A percentile compares a stretch with the other conserved stretches of the same genome.
These are phyloP conservation scores for Alosa sapidissima DNA, from an alignment of 2,797 vertebrate genomes.

Conservation along the genomic window DNA sequence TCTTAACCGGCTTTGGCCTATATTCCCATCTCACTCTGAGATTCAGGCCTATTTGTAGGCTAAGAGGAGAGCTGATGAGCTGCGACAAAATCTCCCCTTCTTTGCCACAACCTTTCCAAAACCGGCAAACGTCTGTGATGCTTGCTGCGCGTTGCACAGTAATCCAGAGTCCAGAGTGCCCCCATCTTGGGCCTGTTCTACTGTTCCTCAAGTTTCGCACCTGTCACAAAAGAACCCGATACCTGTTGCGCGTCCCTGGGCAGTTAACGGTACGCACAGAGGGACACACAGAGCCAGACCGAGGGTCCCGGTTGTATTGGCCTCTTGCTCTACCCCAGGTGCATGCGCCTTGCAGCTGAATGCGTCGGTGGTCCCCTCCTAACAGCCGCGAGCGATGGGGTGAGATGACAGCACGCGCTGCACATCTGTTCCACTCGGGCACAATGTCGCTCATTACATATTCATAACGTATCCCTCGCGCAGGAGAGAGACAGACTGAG, in stretches of 20 bases:
- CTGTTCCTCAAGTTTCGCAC: constrained; percentile 61
- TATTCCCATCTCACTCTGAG: background rate
- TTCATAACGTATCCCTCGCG: constrained; percentile 71
- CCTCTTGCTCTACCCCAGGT: background rate
- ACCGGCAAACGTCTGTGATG: background rate
- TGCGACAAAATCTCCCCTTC: background rate
- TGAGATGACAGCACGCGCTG: constrained; percentile 73
- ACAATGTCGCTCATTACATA: constrained; percentile 82
- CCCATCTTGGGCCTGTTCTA: background rate
- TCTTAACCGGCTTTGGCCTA: background rate
- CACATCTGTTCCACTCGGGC: constrained; percentile 76
- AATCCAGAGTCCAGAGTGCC: background rate
- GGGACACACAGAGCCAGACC: background rate
- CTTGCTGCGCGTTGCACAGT: background rate
- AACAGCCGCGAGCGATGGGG: constrained; percentile 63
- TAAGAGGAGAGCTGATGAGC: background rate
- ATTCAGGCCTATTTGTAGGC: background rate
- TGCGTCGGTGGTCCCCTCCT: constrained; percentile 49
- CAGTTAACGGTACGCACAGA: background rate
- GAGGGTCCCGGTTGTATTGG: background rate
- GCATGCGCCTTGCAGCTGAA: constrained; percentile 19
- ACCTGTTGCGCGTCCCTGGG: constrained; percentile 60
- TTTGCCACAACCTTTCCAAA: background rate
- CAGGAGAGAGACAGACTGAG: constrained; percentile 26
- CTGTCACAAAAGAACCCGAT: constrained; percentile 62